Evolutionary conservation across 2,797 vertebrate genomes (phyloP).

Genomic region (Phrynocephalus vlangalii): DNA sequence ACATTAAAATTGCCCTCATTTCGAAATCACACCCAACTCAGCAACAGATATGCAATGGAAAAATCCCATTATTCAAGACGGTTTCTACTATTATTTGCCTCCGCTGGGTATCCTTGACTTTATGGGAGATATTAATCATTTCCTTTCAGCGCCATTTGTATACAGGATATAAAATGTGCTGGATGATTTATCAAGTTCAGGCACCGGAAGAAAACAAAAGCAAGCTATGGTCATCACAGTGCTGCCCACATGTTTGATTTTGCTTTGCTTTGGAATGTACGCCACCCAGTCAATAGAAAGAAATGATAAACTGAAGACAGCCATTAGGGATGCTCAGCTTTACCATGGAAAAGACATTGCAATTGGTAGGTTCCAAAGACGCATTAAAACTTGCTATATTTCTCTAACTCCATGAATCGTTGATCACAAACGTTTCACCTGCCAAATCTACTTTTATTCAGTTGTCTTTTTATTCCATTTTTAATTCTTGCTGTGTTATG

Average conservation of each 20-base stretch:
- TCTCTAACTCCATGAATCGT: accelerated
- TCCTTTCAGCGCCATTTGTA: constrained; percentile 67
- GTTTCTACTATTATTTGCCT: constrained; percentile 63
- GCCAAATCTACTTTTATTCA: constrained; percentile 32
- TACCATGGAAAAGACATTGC: accelerated
- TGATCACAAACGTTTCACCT: accelerated
- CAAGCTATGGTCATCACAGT: accelerated
- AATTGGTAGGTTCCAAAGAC: not conserved
- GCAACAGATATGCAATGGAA: constrained; percentile 71
- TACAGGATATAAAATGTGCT: constrained; percentile 63
- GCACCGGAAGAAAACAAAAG: constrained; percentile 1
- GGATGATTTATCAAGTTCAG: not conserved
- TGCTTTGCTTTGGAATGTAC: constrained; percentile 32
- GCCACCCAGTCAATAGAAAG: accelerated
- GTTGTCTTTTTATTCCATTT: not conserved
- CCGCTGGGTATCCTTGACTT: constrained; percentile 19
- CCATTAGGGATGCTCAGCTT: accelerated
- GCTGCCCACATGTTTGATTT: not conserved
- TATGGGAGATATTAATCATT: constrained; percentile 80
- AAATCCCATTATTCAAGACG: constrained; percentile 78
- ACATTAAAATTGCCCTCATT: not conserved
- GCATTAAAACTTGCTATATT: not conserved
- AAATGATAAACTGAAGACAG: accelerated
- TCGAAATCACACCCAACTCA: not conserved
- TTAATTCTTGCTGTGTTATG: too few species aligned